Evolutionary conservation across 2,888 invertebrate genomes (phyloP).

Genomic region (Tethea ocularis): DNA sequence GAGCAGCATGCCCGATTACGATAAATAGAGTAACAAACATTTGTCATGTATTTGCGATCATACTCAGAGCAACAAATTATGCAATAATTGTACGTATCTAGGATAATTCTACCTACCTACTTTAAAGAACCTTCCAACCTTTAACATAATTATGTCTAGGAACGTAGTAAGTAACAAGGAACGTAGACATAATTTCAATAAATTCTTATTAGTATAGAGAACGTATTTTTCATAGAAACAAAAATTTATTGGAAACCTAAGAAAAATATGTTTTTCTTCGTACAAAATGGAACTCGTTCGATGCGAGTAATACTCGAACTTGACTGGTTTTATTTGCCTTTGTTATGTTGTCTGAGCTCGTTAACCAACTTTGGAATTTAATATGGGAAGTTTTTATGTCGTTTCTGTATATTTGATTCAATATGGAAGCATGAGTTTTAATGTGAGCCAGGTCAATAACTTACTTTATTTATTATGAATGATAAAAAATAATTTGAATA

Average conservation of each 20-base stretch:
- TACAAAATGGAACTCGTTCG: neutral
- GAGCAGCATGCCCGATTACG: no score
- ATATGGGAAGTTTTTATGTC: constrained; percentile 5
- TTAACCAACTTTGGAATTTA: neutral
- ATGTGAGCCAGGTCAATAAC: neutral
- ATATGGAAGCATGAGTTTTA: neutral
- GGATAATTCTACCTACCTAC: no score
- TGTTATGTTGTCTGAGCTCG: constrained; percentile 4
- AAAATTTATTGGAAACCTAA: constrained; percentile 1
- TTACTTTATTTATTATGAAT: neutral
- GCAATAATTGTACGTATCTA: no score
- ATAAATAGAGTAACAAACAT: no score
- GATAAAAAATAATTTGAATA: no score
- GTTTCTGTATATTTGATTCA: neutral
- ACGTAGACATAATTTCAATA: no score
- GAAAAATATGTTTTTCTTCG: constrained; percentile 4
- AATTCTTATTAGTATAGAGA: neutral
- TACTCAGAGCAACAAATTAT: no score
- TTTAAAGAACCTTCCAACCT: no score
- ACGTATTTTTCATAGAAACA: neutral
- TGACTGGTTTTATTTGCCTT: constrained; percentile 4
- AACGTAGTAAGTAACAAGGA: no score
- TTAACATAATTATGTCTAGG: no score
- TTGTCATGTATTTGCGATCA: no score
- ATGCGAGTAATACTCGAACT: constrained; percentile 1